Conservation (phyloP, 2,797 vertebrate species). For the Chaetodon trifasciatus region DNA sequence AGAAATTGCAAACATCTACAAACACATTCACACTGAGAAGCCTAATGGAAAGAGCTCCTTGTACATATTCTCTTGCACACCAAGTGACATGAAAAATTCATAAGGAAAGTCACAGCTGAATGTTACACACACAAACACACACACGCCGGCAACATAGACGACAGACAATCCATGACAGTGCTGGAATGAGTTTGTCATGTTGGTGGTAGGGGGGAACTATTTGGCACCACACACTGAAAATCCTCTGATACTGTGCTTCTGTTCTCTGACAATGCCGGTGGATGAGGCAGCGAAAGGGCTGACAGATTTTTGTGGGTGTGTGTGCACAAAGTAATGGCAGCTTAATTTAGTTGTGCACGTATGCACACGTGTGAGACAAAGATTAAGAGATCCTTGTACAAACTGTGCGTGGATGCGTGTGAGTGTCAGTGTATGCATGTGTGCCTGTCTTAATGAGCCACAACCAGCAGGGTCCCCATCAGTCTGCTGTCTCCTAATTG, state of each 20-base stretch:
- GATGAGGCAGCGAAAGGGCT: constrained; percentile 21
- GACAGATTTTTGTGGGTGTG: neutral
- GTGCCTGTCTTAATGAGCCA: constrained; percentile 67
- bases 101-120: constrained; percentile 37
- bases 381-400: constrained; percentile 49
- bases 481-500: constrained; percentile 79
- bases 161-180: constrained; percentile 52
- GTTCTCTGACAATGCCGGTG: constrained; percentile 27
- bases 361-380: constrained; percentile 42
- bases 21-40: constrained; percentile 51
- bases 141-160: constrained; percentile 19
- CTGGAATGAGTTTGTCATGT: constrained; percentile 59
- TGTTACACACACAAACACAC: constrained; percentile 37
- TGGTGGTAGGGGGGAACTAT: constrained; percentile 13
- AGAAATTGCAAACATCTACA: constrained; percentile 55
- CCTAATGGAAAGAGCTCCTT: constrained; percentile 61
- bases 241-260: constrained; percentile 16
- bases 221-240: constrained; percentile 21
- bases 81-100: constrained; percentile 70
- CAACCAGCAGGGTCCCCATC: constrained; percentile 65
- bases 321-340: neutral
- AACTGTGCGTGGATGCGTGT: constrained; percentile 12
- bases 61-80: constrained; percentile 49
- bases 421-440: constrained; percentile 26
- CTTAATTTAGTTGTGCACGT: constrained; percentile 34